Evolutionary conservation across 2,888 invertebrate species (phyloP), one percentile per base, ranked within the genome.

Genomic region (Slavum lentiscoides): DNA sequence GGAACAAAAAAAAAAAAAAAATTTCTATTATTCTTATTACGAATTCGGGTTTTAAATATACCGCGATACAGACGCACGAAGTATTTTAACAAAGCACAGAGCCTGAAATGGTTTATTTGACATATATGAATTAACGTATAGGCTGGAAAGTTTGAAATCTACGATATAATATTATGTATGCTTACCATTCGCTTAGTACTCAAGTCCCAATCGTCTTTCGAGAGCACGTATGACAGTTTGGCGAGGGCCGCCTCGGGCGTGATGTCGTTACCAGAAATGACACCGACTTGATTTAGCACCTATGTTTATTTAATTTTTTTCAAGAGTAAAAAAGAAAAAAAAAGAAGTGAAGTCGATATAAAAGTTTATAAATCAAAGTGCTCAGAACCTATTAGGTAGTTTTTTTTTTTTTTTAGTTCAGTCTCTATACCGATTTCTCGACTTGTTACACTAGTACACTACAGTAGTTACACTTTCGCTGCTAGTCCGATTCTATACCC

Each of bases 211-310:
- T 92, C 91, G 8, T 89, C 88, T 85, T 96, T 94, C 0, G 94
- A 93, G 39, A 98, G 87, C 0, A 98, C 94, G 85, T 96, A 98
- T 0, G 93, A 90, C 1, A 98, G 88, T 86, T 98, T 98, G 2
- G 95, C 92, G 13, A 97, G 89, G 0, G 97, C 97, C 0, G 98
- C 96, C 87, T 98, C 98, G 0, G 95, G 93, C 0, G 98, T 98
- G 94, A 96, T 94, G 85, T 96, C 96, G 81, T 89, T 91, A 0
- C 96, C 95, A 0, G 92, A 89, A 43, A 94, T 90, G 1, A 95
- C 92, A 0, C 95, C 95, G 80, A 89, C 89, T 77, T 91, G 89
- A 55, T 89, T 87, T 82, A 94, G 86, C 30, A 88, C 87, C 90
- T 82, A 87, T n/a, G n/a, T n/a, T n/a, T n/a, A n/a, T n/a, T 59